phyloP scores from a whole-genome alignment of 2,113 vertebrate species.

The Harpagus bidentatus region DNA sequence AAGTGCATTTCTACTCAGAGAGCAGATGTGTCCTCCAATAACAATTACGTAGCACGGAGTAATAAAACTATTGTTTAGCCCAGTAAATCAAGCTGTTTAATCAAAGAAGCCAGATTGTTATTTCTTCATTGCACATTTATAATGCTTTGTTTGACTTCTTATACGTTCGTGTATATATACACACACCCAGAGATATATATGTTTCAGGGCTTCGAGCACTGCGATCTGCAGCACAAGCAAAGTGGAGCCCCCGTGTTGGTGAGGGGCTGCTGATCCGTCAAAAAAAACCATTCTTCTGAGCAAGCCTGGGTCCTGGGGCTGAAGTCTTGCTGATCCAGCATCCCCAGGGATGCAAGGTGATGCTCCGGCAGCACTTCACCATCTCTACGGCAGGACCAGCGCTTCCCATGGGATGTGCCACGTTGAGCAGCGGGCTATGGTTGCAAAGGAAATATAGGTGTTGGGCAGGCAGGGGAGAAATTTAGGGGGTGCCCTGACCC shows the following conservation, averaged over 20 bases:
- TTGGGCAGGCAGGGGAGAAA: neutral
- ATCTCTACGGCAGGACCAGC: neutral
- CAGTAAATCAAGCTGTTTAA: conserved; percentile 30
- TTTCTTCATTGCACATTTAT: neutral
- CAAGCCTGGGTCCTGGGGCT: fast-evolving
- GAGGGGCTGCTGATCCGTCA: neutral
- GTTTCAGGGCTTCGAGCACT: neutral
- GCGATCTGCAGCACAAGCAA: neutral
- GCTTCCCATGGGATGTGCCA: fast-evolving
- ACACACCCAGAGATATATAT: neutral
- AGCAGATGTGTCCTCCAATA: neutral
- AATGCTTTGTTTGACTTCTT: conserved; percentile 27
- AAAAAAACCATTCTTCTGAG: neutral
- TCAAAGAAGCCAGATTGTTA: neutral
- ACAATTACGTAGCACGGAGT: neutral
- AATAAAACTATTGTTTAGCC: conserved; percentile 5
- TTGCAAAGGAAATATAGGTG: fast-evolving
- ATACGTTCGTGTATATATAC: fast-evolving
- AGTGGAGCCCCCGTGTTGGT: neutral
- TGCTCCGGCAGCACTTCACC: fast-evolving
- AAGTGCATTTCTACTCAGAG: neutral
- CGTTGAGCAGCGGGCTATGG: fast-evolving
- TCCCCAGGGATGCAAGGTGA: neutral
- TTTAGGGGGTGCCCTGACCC: neutral
- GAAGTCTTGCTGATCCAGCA: fast-evolving